Percentiles rank a stretch among this genome's conserved stretches.
These are phyloP conservation scores for Temnothorax unifasciatus DNA, from an alignment of 2,888 invertebrate genomes.

Conservation along the genomic window DNA sequence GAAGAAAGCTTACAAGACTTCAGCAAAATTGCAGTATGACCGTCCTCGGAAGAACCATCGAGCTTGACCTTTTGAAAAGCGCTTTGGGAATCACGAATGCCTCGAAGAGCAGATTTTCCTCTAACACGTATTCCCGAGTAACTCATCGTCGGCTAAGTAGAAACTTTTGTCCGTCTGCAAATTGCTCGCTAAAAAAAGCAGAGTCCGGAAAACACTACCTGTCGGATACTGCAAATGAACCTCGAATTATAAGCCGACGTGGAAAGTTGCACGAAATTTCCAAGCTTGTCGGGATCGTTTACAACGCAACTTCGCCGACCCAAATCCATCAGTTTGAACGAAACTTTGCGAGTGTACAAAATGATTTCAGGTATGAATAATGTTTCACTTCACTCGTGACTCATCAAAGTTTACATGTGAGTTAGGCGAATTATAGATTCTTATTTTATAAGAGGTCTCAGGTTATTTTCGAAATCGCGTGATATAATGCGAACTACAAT, in stretches of 20 bases:
- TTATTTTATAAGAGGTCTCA: background rate
- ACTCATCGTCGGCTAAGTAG: constrained; percentile 29
- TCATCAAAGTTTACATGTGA: constrained; percentile 4
- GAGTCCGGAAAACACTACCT: constrained; percentile 8
- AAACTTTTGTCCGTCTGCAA: constrained; percentile 37
- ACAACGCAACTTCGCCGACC: constrained; percentile 15
- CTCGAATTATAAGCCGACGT: constrained; percentile 38
- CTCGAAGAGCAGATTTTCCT: constrained; percentile 25
- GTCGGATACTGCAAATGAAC: constrained; percentile 41
- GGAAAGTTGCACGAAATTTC: constrained; percentile 40
- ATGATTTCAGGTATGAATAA: constrained; percentile 35
- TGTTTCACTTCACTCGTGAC: constrained; percentile 7
- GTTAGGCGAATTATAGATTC: background rate
- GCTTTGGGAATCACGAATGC: constrained; percentile 11
- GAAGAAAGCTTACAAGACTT: background rate
- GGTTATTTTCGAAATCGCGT: constrained; percentile 14
- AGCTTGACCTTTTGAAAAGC: constrained; percentile 26
- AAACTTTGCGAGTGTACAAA: constrained; percentile 17
- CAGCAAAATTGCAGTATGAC: constrained; percentile 16
- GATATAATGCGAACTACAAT: background rate
- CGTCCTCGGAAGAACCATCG: background rate
- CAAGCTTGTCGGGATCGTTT: constrained; percentile 27
- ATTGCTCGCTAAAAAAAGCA: constrained; percentile 7
- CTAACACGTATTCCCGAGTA: constrained; percentile 18
- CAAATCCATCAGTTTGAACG: constrained; percentile 22